Conservation (phyloP, 2,797 vertebrate genomes). For the Psittacula echo region DNA sequence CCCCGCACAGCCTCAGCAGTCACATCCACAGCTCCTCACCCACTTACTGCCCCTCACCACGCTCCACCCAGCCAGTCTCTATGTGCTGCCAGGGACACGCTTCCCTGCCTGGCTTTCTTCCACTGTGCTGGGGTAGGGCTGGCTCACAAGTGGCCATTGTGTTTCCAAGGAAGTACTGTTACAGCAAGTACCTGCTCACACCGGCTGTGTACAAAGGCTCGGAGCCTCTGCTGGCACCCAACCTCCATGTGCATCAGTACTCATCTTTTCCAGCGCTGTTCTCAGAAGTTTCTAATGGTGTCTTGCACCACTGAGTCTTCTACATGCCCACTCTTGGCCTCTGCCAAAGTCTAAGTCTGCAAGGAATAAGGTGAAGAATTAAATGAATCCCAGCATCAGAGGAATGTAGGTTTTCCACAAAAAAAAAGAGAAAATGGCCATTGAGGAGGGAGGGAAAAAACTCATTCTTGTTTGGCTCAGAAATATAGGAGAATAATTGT, state of each 20-base stretch:
- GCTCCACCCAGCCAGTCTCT: background rate
- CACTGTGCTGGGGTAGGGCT: background rate
- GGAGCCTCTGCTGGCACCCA: background rate
- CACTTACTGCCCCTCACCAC: background rate
- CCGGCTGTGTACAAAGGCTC: background rate
- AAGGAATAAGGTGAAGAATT: background rate
- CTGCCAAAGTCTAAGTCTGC: background rate
- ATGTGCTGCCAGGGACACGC: background rate
- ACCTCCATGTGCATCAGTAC: background rate
- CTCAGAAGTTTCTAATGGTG: background rate
- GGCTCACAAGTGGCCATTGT: constrained; percentile 32
- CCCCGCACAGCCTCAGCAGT: background rate
- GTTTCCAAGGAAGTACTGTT: background rate
- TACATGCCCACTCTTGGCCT: background rate
- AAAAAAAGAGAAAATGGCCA: too few relatives aligned
- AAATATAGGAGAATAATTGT: background rate
- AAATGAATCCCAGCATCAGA: background rate
- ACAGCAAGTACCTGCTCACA: background rate
- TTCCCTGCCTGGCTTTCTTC: constrained; percentile 3
- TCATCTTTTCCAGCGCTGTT: background rate
- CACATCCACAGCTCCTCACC: constrained; percentile 1
- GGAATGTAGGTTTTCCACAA: background rate
- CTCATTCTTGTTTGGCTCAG: background rate
- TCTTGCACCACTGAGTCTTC: background rate
- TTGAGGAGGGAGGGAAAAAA: background rate